A percentile compares a stretch with the other conserved stretches of the same genome.
Evolutionary conservation across 2,888 invertebrate genomes (phyloP).

Genomic region (Ectobius pallidus): DNA sequence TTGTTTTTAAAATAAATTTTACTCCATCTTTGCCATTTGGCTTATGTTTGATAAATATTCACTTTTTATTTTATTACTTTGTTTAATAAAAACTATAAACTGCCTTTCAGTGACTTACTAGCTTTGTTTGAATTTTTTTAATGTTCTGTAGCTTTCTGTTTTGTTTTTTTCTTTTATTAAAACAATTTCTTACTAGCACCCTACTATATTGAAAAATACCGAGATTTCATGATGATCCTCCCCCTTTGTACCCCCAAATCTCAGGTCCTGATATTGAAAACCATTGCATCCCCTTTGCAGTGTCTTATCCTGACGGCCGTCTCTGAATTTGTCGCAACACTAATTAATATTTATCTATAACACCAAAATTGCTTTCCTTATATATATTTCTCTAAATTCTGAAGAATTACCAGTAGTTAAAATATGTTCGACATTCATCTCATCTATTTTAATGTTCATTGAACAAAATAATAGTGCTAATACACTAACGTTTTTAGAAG

Average conservation of each 20-base stretch:
- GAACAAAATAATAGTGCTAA: too few relatives aligned
- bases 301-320: constrained; percentile 4
- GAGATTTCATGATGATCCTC: constrained; percentile 36
- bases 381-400: too few relatives aligned
- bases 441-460: too few relatives aligned
- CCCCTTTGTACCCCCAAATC: constrained; percentile 41
- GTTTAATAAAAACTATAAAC: constrained; percentile 23
- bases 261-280: constrained; percentile 42
- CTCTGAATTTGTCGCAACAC: neutral
- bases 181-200: constrained; percentile 36
- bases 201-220: constrained; percentile 35
- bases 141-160: constrained; percentile 36
- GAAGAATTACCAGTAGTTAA: too few relatives aligned
- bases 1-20: too few relatives aligned
- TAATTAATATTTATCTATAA: neutral
- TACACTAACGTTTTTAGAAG: too few relatives aligned
- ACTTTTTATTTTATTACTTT: constrained; percentile 8
- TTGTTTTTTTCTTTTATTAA: constrained; percentile 32
- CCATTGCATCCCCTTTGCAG: constrained; percentile 32
- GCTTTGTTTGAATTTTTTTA: constrained; percentile 34
- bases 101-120: constrained; percentile 31
- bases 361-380: neutral
- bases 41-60: constrained; percentile 6
- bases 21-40: constrained; percentile 16
- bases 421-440: too few relatives aligned